A percentile compares a stretch with the other conserved stretches of the same genome.
Evolutionary conservation across 2,888 invertebrate species (phyloP).

Genomic region (Limenitis camilla): DNA sequence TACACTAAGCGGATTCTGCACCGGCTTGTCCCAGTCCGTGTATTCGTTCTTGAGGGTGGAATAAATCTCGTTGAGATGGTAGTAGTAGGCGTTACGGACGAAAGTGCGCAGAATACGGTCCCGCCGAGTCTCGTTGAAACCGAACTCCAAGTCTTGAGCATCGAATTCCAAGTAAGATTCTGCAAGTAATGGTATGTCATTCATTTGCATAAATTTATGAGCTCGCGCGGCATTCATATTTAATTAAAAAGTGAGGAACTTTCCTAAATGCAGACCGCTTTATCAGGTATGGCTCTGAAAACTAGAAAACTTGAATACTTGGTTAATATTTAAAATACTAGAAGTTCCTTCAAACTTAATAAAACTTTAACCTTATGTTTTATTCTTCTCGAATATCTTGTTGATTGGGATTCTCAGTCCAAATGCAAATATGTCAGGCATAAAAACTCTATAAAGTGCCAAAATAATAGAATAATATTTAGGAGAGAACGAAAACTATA

Average conservation of each 20-base stretch:
- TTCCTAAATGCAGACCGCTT: constrained; percentile 9
- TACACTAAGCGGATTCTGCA: constrained; percentile 89
- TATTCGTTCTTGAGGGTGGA: constrained; percentile 96
- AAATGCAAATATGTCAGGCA: too few relatives aligned
- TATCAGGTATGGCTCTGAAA: not conserved
- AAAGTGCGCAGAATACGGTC: constrained; percentile 92
- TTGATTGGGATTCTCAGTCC: too few relatives aligned
- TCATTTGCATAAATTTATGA: constrained; percentile 55
- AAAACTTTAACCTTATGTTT: too few relatives aligned
- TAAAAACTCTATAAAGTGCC: too few relatives aligned
- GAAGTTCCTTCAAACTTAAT: too few relatives aligned
- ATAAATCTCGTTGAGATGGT: constrained; percentile 95
- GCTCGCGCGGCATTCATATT: constrained; percentile 31
- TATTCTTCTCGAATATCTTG: too few relatives aligned
- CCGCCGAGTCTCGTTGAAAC: constrained; percentile 90
- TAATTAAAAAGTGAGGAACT: constrained; percentile 29
- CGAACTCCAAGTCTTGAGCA: constrained; percentile 90
- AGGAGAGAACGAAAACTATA: not conserved
- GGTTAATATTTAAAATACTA: too few relatives aligned
- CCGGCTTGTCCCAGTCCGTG: constrained; percentile 95
- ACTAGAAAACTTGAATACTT: too few relatives aligned
- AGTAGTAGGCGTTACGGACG: constrained; percentile 95
- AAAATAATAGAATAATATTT: too few relatives aligned
- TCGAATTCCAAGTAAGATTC: constrained; percentile 88
- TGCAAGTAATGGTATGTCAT: constrained; percentile 57